phyloP scores from a whole-genome alignment of 2,113 vertebrate genomes.

The Narcine bancroftii region DNA sequence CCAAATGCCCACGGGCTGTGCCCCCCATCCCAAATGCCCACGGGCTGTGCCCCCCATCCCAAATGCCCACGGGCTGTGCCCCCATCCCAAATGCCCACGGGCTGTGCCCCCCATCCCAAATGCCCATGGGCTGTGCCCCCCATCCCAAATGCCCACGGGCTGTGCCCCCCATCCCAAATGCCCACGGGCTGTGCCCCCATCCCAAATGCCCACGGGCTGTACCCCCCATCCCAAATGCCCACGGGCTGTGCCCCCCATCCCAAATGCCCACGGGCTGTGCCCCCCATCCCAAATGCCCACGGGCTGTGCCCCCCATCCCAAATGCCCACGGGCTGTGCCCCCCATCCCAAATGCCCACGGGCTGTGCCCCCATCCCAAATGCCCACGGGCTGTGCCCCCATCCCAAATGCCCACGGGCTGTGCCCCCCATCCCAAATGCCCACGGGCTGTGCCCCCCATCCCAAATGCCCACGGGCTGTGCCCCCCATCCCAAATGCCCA shows the following conservation, averaged over 20 bases:
- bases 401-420: background rate
- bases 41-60: background rate
- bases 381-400: background rate
- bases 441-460: background rate
- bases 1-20: background rate
- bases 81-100: background rate
- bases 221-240: no score
- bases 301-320: background rate
- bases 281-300: background rate
- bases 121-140: background rate
- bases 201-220: background rate
- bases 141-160: background rate
- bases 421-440: background rate
- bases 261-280: background rate
- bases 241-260: background rate
- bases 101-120: background rate
- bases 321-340: background rate
- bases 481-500: background rate
- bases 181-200: background rate
- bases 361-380: background rate
- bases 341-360: background rate
- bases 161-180: background rate
- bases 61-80: background rate
- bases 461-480: background rate
- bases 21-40: background rate